phyloP scores from a whole-genome alignment of 2,888 invertebrate genomes.

The Rhingia campestris region DNA sequence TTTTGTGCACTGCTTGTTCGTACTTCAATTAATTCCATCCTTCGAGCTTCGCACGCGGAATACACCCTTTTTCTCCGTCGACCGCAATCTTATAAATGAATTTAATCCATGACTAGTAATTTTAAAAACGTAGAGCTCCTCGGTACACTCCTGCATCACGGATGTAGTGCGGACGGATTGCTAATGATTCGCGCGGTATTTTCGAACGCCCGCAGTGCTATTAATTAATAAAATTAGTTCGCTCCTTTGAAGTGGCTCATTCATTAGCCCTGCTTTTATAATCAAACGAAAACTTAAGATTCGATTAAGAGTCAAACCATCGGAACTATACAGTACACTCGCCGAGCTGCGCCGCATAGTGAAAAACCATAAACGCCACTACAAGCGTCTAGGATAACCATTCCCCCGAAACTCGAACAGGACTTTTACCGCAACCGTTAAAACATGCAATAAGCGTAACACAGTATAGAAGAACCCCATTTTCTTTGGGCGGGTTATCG shows the following conservation, averaged over 20 bases:
- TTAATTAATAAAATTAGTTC: slow-evolving; percentile 42
- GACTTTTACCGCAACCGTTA: slow-evolving; percentile 9
- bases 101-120: slow-evolving; percentile 20
- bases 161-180: not conserved
- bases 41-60: not conserved
- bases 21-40: slow-evolving; percentile 1
- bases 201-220: slow-evolving; percentile 9
- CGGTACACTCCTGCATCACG: not conserved
- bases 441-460: slow-evolving; percentile 10
- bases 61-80: slow-evolving; percentile 1
- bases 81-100: slow-evolving; percentile 8
- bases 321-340: slow-evolving; percentile 9
- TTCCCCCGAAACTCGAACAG: not conserved
- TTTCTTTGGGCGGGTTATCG: not conserved
- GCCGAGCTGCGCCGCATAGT: not conserved
- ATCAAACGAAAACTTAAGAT: slow-evolving; percentile 61
- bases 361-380: slow-evolving; percentile 1
- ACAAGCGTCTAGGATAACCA: slow-evolving; percentile 6
- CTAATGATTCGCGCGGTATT: not conserved
- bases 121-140: not conserved
- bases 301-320: slow-evolving; percentile 61
- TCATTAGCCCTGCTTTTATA: slow-evolving; percentile 47
- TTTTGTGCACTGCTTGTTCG: not conserved
- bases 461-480: not conserved
- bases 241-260: slow-evolving; percentile 41